Evolutionary conservation across 2,888 invertebrate species (phyloP).

Genomic region (Mactromeris polynyma): DNA sequence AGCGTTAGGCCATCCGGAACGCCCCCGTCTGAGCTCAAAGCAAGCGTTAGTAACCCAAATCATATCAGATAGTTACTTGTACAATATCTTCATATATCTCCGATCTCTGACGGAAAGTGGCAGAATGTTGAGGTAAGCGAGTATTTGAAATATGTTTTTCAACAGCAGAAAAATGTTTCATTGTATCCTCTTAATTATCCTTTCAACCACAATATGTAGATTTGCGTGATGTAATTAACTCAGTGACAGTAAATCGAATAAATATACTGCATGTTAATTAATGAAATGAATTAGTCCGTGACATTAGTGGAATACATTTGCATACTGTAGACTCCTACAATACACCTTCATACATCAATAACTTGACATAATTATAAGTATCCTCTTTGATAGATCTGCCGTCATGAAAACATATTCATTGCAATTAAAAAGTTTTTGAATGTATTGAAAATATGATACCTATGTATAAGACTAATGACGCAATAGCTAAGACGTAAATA

Average conservation of each 20-base stretch:
- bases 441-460: background rate
- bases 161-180: background rate
- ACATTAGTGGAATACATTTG: background rate
- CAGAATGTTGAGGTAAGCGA: background rate
- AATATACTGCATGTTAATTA: background rate
- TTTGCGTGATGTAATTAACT: slow-evolving; percentile 9
- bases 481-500: too few species aligned
- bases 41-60: too few species aligned
- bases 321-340: background rate
- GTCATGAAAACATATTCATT: background rate
- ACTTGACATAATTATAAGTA: too few species aligned
- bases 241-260: background rate
- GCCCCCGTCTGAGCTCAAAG: too few species aligned
- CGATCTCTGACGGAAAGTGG: background rate
- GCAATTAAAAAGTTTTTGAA: background rate
- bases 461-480: background rate
- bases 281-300: background rate
- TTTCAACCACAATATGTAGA: background rate
- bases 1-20: too few species aligned
- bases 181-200: background rate
- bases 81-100: too few species aligned
- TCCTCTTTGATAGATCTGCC: background rate
- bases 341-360: background rate
- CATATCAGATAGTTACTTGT: too few species aligned
- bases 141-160: too few species aligned